These are phyloP conservation scores for Arenaria interpres DNA, from an alignment of 2,113 vertebrate genomes.

Conservation along the genomic window DNA sequence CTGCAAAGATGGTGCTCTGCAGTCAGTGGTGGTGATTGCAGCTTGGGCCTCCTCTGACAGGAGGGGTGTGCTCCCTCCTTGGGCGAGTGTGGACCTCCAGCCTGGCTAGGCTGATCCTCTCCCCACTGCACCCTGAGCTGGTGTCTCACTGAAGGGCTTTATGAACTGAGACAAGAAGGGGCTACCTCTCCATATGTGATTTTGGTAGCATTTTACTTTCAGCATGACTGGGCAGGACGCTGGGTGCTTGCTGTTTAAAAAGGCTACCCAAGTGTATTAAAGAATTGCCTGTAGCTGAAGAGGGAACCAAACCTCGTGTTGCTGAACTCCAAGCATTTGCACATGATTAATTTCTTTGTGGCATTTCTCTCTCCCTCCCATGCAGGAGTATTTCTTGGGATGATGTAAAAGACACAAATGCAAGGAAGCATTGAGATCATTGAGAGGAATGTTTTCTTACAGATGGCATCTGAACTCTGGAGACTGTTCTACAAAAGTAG, in stretches of 20 bases:
- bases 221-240: background rate
- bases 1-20: background rate
- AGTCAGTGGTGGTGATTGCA: background rate
- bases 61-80: accelerated
- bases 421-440: background rate
- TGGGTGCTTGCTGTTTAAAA: background rate
- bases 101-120: background rate
- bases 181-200: background rate
- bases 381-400: background rate
- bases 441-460: background rate
- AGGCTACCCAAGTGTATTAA: background rate
- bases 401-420: background rate
- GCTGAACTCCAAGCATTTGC: background rate
- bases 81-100: background rate
- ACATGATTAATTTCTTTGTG: background rate
- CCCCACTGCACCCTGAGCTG: background rate
- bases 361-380: background rate
- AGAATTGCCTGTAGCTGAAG: background rate
- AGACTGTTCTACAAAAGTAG: background rate
- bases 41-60: background rate
- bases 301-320: background rate
- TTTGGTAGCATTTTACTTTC: accelerated
- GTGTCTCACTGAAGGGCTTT: background rate
- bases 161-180: background rate
- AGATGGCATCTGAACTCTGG: background rate